Evolutionary conservation across 1,140 invertebrate species (phyloP), one percentile per base, ranked within the genome.

Genomic region (Gonioctena quinquepunctata): DNA sequence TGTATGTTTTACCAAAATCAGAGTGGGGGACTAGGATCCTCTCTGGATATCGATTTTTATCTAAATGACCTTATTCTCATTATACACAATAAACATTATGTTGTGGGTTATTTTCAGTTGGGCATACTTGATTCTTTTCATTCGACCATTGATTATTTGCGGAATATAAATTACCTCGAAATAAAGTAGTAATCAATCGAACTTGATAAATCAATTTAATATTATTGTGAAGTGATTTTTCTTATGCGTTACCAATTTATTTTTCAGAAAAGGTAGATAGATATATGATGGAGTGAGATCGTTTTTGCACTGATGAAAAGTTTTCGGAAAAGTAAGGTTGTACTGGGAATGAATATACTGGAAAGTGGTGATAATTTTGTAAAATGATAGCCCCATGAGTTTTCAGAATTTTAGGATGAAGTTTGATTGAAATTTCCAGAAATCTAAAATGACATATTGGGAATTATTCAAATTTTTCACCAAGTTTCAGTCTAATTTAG

Each of bases 401-500:
- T n/a, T n/a, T n/a, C n/a, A n/a, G n/a, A n/a, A n/a, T n/a, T n/a
- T n/a, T n/a, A n/a, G n/a, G n/a, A n/a, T n/a, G n/a, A n/a, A n/a
- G n/a, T n/a, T n/a, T n/a, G n/a, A n/a, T n/a, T n/a, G n/a, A n/a
- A n/a, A n/a, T n/a, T n/a, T n/a, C n/a, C n/a, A n/a, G n/a, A n/a
- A n/a, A n/a, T n/a, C 33, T 13, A 42, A 42, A 42, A 42, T n/a
- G 13, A 42, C n/a, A 42, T n/a, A 13, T 42, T n/a, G 33, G 16
- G 33, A 42, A 42, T 42, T 42, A 3, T n/a, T 3, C 33, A 42
- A 59, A 26, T 25, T 59, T 25, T 59, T 59, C 56, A 59, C 16
- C 23, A 16, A 25, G 16, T 59, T 59, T 26, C n/a, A 59, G 25
- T 59, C 21, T 59, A 28, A 59, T 59, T 26, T 59, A 59, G 56